These are phyloP conservation scores for Papilio xuthus DNA, from an alignment of 1,140 invertebrate genomes.

Conservation along the genomic window DNA sequence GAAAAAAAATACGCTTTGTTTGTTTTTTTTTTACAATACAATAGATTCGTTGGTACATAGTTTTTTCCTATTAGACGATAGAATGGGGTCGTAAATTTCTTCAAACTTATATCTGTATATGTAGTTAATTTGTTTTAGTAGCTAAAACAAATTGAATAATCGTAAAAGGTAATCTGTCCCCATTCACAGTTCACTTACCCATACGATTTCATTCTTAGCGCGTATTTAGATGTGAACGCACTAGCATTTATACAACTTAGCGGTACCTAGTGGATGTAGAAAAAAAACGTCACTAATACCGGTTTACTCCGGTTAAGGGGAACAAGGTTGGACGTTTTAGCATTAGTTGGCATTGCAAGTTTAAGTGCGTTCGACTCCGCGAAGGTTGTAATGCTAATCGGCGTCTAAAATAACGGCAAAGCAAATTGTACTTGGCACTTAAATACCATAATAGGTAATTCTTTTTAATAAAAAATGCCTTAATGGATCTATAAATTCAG, in stretches of 20 bases:
- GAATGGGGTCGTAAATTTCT: background rate
- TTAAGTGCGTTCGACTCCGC: conserved; percentile 34
- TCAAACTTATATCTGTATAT: background rate
- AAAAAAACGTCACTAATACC: conserved; percentile 61
- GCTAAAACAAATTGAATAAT: conserved; percentile 6
- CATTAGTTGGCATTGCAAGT: conserved; percentile 48
- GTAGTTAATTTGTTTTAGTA: conserved; percentile 41
- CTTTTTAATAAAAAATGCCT: background rate
- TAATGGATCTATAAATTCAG: background rate
- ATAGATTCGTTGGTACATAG: too few species aligned
- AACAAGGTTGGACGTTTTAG: conserved; percentile 59
- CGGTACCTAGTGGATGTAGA: conserved; percentile 44
- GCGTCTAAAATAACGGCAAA: conserved; percentile 17
- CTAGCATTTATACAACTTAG: conserved; percentile 59
- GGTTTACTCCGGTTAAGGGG: conserved; percentile 56
- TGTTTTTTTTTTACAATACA: too few species aligned
- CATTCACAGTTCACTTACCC: conserved; percentile 54
- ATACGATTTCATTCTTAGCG: conserved; percentile 54
- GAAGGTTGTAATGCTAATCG: conserved; percentile 36
- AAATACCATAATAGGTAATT: conserved; percentile 6
- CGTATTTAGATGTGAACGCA: conserved; percentile 56
- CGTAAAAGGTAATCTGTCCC: conserved; percentile 24
- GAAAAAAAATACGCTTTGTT: too few species aligned
- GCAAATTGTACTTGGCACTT: conserved; percentile 7
- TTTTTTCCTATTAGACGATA: background rate